Evolutionary conservation across 2,797 vertebrate species (phyloP).

Genomic region (Arrhamphus sclerolepis): DNA sequence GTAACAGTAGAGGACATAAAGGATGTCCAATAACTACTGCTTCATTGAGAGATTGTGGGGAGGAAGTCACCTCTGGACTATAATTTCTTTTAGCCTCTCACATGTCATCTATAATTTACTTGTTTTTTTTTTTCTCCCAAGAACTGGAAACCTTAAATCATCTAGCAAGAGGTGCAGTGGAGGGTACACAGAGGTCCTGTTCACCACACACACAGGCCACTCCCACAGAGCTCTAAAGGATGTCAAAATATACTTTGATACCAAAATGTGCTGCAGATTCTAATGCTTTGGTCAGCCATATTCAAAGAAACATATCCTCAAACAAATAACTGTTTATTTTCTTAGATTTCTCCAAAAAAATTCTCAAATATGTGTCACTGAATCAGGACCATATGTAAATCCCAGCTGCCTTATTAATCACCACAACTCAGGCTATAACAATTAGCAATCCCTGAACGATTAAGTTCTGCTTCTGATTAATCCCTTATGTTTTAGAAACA

Average conservation of each 20-base stretch:
- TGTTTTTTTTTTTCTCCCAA: too few species aligned
- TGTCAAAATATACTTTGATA: conserved; percentile 32
- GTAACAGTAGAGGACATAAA: too few species aligned
- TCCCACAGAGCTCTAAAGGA: conserved; percentile 1
- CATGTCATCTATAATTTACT: too few species aligned
- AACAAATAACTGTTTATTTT: conserved; percentile 29
- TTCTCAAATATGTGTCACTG: conserved; percentile 19
- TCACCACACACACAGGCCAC: too few species aligned
- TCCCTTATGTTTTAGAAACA: conserved; percentile 19
- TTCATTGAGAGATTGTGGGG: too few species aligned
- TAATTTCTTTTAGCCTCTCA: too few species aligned
- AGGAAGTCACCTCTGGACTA: too few species aligned
- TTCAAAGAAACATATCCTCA: conserved; percentile 24
- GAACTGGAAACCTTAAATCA: too few species aligned
- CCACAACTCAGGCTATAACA: conserved; percentile 32
- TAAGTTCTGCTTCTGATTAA: conserved; percentile 34
- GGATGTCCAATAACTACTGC: too few species aligned
- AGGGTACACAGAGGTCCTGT: too few species aligned
- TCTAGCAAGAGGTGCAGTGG: too few species aligned
- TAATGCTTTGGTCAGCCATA: conserved; percentile 31
- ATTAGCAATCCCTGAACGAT: conserved; percentile 44
- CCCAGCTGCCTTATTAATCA: conserved; percentile 22
- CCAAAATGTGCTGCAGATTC: conserved; percentile 21
- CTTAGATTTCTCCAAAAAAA: conserved; percentile 24
- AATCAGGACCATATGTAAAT: conserved; percentile 20